Evolutionary conservation across 35 echinoderm and acorn worm genomes (phyloP), one percentile per base, ranked within the genome.

Genomic region (Patiria miniata): DNA sequence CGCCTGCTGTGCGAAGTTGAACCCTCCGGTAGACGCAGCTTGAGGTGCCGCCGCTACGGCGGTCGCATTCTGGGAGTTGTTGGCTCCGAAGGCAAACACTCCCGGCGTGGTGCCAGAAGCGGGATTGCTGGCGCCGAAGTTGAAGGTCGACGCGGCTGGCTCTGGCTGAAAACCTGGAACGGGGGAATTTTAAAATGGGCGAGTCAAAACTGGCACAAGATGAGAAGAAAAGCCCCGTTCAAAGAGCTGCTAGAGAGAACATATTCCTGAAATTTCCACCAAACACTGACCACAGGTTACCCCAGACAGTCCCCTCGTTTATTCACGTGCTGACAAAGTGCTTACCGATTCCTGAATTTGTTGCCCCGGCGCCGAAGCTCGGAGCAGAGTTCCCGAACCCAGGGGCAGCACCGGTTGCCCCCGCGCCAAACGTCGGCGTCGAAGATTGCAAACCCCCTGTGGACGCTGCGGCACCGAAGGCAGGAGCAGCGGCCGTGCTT

Each of bases 91-190:
- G 30, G 33, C 8, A 17, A 53, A 37, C 30, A 36, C 39, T 17
- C 57, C 36, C 5, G 61, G 78, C 9, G 76, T 40, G 14, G 73
- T 52, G 7, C 40, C 29, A n/a, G 77, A 47, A 6, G 42, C 4
- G 5, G 81, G 40, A 39, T 55, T 79, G 65, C 39, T 92, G 29
- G 39, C 90, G 52, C 88, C 88, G 21, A 85, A 90, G 60, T 82
- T 81, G 23, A 81, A 58, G 22, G 79, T 19, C 17, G 89, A 56
- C 17, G 82, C 83, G 17, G 68, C 36, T 9, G 61, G 7, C 39
- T 39, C 51, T 8, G 56, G 19, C 28, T 55, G 42, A 39, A 80
- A 86, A n/a, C 40, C 82, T 59, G 51, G 40, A 21, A 32, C 26
- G 18, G 0, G 65, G 65, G 12, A 34, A 52, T 50, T 21, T n/a